Percentiles rank a stretch among this genome's conserved stretches.
phyloP scores from a whole-genome alignment of 2,888 invertebrate genomes.

The Acanthosepion pharaonis region DNA sequence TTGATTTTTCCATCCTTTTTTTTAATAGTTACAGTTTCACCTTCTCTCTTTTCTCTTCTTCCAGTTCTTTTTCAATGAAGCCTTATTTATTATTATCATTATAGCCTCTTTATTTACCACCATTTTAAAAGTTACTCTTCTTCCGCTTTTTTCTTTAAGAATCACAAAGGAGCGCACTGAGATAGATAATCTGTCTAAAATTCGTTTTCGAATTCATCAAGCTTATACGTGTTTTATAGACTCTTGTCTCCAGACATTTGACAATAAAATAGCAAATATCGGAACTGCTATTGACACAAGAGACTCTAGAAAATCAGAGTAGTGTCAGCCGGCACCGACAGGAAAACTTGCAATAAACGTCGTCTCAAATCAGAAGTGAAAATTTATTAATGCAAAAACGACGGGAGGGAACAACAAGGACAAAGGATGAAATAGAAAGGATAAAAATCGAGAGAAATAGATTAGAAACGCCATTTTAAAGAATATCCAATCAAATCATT shows the following conservation, averaged over 20 bases:
- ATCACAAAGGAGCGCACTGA: not conserved
- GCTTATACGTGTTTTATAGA: not conserved
- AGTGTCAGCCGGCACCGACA: not conserved
- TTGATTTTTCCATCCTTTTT: no score
- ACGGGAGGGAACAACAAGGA: not conserved
- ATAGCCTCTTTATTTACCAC: no score
- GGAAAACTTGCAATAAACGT: slow-evolving; percentile 33
- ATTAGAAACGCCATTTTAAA: slow-evolving; percentile 18
- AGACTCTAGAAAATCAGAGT: not conserved
- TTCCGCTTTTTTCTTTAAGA: no score
- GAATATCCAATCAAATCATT: slow-evolving; percentile 23
- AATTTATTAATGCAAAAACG: not conserved
- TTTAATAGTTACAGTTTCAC: no score
- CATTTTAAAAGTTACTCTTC: no score
- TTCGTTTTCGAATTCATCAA: not conserved
- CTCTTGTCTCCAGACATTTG: not conserved
- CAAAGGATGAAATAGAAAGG: not conserved
- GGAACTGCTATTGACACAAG: not conserved
- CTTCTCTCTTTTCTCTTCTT: no score
- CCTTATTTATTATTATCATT: no score
- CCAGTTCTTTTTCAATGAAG: no score
- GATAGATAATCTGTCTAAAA: not conserved
- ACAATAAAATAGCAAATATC: not conserved
- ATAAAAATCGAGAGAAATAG: not conserved
- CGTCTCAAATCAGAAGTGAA: slow-evolving; percentile 17